These are phyloP conservation scores for Drosophila monieri DNA, from an alignment of 2,888 invertebrate genomes.

Conservation along the genomic window DNA sequence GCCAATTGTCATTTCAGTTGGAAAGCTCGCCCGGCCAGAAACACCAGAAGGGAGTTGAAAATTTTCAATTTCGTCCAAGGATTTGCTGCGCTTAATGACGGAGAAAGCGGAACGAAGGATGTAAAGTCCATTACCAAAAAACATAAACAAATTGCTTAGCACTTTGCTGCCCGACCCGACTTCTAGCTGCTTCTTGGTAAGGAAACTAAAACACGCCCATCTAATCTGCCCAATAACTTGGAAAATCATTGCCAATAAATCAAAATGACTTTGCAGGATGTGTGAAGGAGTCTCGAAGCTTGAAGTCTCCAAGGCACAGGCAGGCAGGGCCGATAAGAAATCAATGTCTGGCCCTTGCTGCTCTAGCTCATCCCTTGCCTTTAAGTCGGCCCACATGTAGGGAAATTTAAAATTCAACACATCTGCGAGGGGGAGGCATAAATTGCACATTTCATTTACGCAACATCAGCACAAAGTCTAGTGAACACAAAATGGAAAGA, in stretches of 20 bases:
- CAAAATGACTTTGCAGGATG: constrained; percentile 80
- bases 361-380: constrained; percentile 21
- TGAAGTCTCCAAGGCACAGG: constrained; percentile 11
- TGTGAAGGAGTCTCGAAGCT: constrained; percentile 34
- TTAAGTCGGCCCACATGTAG: constrained; percentile 37
- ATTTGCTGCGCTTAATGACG: constrained; percentile 71
- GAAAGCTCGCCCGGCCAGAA: constrained; percentile 70
- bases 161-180: constrained; percentile 24
- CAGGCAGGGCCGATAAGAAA: constrained; percentile 36
- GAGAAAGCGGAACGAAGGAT: constrained; percentile 31
- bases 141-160: constrained; percentile 77
- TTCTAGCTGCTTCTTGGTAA: constrained; percentile 13
- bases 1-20: constrained; percentile 73
- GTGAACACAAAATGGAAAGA: constrained; percentile 9
- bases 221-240: constrained; percentile 83
- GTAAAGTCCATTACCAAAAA: constrained; percentile 43
- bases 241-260: constrained; percentile 83
- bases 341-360: constrained; percentile 29
- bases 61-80: constrained; percentile 67
- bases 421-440: constrained; percentile 65
- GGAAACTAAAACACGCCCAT: constrained; percentile 72
- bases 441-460: constrained; percentile 68
- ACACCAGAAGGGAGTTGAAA: constrained; percentile 67
- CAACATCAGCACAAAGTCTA: constrained; percentile 73
- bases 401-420: constrained; percentile 72